Percentiles rank a stretch among this genome's conserved stretches.
Evolutionary conservation across 2,797 vertebrate genomes (phyloP).

Genomic region (Basileuterus tristriatus): DNA sequence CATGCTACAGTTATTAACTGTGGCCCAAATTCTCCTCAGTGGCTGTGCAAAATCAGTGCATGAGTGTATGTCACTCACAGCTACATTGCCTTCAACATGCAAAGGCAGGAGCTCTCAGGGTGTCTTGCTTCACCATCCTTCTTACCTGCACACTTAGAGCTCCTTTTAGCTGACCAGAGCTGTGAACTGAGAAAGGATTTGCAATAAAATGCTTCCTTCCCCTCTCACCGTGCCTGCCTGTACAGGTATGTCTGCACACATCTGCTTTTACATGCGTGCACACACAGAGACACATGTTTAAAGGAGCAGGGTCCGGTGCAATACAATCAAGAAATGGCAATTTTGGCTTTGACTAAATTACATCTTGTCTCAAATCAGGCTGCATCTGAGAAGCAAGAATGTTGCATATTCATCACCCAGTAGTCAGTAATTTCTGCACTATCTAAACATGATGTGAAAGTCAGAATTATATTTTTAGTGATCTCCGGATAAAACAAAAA

Average conservation of each 20-base stretch:
- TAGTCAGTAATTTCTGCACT: background rate
- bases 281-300: fast-evolving
- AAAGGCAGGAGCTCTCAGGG: background rate
- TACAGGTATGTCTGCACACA: background rate
- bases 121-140: background rate
- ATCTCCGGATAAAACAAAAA: background rate
- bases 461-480: background rate
- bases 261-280: background rate
- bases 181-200: background rate
- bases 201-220: background rate
- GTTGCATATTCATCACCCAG: background rate
- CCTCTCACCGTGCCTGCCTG: background rate
- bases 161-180: background rate
- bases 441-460: background rate
- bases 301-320: background rate
- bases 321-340: background rate
- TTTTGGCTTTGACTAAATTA: background rate
- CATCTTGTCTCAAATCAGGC: background rate
- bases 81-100: background rate
- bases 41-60: background rate
- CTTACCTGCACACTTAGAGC: background rate
- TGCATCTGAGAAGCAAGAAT: background rate
- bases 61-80: background rate
- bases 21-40: background rate
- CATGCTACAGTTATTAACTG: too few species aligned